Percentiles rank a stretch among this genome's conserved stretches.
Conservation (phyloP, 2,113 vertebrate genomes). For the Gobio gobio region DNA sequence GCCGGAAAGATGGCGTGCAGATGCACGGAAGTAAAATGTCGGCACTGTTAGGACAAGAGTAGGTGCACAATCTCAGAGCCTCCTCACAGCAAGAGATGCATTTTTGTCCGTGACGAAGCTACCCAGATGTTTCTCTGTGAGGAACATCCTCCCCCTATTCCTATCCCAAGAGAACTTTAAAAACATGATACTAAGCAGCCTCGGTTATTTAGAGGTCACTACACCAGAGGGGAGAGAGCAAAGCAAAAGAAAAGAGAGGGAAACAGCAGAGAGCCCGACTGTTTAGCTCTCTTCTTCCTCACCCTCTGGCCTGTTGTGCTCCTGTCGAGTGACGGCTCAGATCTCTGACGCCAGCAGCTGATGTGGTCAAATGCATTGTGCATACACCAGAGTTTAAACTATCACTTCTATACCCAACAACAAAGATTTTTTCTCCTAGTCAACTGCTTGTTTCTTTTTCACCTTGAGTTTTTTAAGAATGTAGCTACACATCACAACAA, state of each 20-base stretch:
- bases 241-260: conserved; percentile 24
- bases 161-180: conserved; percentile 76
- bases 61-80: conserved; percentile 76
- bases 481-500: conserved; percentile 58
- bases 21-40: conserved; percentile 76
- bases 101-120: conserved; percentile 86
- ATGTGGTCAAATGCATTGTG: conserved; percentile 39
- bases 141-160: conserved; percentile 77
- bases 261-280: conserved; percentile 47
- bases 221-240: conserved; percentile 48
- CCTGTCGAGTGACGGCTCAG: conserved; percentile 46
- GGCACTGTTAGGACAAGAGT: conserved; percentile 67
- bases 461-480: conserved; percentile 55
- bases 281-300: conserved; percentile 57
- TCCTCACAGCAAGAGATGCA: conserved; percentile 78
- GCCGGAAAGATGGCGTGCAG: conserved; percentile 77
- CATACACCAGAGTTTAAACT: conserved; percentile 60
- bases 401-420: conserved; percentile 49
- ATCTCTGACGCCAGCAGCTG: conserved; percentile 55
- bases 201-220: conserved; percentile 84
- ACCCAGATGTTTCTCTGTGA: conserved; percentile 86
- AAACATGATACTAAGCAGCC: conserved; percentile 85
- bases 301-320: conserved; percentile 58
- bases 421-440: conserved; percentile 62
- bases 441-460: conserved; percentile 56